Base-by-base conservation (phyloP, 2,888 invertebrate genomes). In the Acleris cristana region DNA sequence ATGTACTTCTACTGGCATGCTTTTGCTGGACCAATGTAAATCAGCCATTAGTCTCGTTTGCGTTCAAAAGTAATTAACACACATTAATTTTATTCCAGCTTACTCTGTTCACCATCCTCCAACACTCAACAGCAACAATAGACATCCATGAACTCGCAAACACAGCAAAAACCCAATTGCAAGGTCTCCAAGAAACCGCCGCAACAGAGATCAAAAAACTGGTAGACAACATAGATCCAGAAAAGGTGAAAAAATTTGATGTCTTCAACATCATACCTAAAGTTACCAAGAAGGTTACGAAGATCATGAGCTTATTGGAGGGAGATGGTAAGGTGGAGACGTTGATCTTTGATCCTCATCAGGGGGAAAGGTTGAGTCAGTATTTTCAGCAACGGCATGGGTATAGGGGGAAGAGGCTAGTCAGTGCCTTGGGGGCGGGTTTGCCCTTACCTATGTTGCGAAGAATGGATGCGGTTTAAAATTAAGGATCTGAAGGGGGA, bases 111-210 rank as follows among this genome's bases (percentile, higher is more conserved):
- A 70, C 85, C 52, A 70, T 80, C 21, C 65, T 86, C 14, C 82
- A 85, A 48, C 49, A 78, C 55, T 71, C 83, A 45, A 71, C 79
- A 64, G 87, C 86, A 1, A 88, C 88, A 14, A 71, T 88, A 3
- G 83, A 87, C 67, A 64, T 89, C 0, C 75, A 86, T 23, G 80
- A 82, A 52, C 65, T 90, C 1, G 84, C 82, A 65, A 82, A 85
- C 21, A 81, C 76, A 62, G 77, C 79, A 7, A 76, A 76, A 57
- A 73, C 75, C 4, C 76, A 79, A 4, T 66, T 86, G 0, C 78
- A 81, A 58, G 72, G 74, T 2, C 52, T 83, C 18, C 76, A 76
- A n/a, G 72, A 49, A 45, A 83, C 81, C 8, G 85, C 87, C 0
- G 74, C 84, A 0, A 19, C 53, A 16, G 63, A 63, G 49, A 57